Base-by-base conservation (phyloP, 2,797 vertebrate species). In the Eupleurogrammus muticus region DNA sequence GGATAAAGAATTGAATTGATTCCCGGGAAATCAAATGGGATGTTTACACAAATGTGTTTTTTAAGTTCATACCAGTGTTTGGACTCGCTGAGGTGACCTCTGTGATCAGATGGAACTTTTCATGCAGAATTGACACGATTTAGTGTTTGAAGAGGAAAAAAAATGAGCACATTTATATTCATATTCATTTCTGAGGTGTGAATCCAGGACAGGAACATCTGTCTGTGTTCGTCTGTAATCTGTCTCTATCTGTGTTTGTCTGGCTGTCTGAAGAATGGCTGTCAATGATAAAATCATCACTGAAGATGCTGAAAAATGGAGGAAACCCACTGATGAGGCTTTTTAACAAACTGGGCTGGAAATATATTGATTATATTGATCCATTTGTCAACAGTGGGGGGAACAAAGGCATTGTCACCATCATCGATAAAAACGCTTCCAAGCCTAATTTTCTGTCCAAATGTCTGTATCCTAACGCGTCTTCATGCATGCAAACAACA, bases 21-120 rank as follows among this genome's bases (percentile, higher is more conserved):
- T 57, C 72, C 5, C 55, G 60, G 35, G 2, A 5, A 60, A 28
- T 54, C 1, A 1, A 61, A 57, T 60, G 51, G 34, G 20, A 67
- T 4, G 4, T 40, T 16, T 40, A 40, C 1, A 40, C 14, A 13
- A 13, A 38, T 38, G 35, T 36, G 36, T 38, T 38, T 38, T 38
- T n/a, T n/a, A n/a, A n/a, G n/a, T n/a, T n/a, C n/a, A n/a, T n/a
- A n/a, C 12, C 4, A 16, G 16, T 42, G 38, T 42, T 42, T 42
- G 38, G 38, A 16, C 38, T 16, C 5, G 38, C 38, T 14, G 38
- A 14, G 38, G 38, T 42, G 14, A 16, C 14, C 38, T 40, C 38
- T 42, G 6, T 14, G 14, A 42, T 42, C 13, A 5, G 38, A 14
- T 42, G 38, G 14, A 42, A 42, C 16, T 42, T 16, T 16, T 42